phyloP scores from a whole-genome alignment of 2,888 invertebrate species.

The Caenorhabditis japonica region DNA sequence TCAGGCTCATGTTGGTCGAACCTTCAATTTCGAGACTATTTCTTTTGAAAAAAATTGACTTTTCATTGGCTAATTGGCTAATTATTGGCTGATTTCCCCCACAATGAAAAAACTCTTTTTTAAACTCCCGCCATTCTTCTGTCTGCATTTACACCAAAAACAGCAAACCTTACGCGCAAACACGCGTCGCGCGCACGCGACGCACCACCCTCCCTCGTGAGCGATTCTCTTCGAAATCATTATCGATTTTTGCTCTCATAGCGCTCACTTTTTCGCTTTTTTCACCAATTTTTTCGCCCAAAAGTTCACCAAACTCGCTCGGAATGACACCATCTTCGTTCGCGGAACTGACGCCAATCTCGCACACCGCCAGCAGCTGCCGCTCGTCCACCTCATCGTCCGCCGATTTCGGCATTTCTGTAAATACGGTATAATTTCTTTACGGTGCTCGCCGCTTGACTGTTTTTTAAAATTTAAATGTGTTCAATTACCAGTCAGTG shows the following conservation, averaged over 20 bases:
- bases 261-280: background rate
- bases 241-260: background rate
- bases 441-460: background rate
- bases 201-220: conserved; percentile 6
- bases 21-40: no score
- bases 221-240: background rate
- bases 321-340: conserved; percentile 6
- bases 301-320: no score
- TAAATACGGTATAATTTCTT: conserved; percentile 23
- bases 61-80: no score
- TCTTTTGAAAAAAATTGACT: no score
- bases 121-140: no score
- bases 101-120: no score
- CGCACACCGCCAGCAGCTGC: conserved; percentile 15
- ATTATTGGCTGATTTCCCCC: no score
- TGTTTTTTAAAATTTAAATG: no score
- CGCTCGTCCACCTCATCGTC: conserved; percentile 14
- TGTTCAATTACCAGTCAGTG: conserved; percentile 2
- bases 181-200: conserved; percentile 34
- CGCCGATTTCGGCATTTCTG: background rate
- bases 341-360: conserved; percentile 27
- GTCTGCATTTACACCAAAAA: no score
- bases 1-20: no score
- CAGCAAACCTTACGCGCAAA: conserved; percentile 17
- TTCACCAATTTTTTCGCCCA: background rate